Base-by-base conservation (phyloP, 2,113 vertebrate genomes). In the Hyla sarda region DNA sequence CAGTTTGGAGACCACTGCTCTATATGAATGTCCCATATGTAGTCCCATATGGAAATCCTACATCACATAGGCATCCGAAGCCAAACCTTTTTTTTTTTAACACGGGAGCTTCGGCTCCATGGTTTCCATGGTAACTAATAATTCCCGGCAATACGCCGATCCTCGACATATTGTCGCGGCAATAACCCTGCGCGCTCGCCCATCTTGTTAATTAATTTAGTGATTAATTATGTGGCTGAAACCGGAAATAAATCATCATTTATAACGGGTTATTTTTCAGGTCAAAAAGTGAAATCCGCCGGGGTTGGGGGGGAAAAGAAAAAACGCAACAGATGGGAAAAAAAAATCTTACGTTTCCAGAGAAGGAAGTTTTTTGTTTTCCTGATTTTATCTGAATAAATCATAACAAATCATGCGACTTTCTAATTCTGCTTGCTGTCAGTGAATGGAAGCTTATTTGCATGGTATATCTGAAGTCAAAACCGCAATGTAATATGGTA, bases 161-260 rank as follows among this genome's bases (percentile, higher is more conserved):
- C 30, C 13, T 21, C 62, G 13, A 32, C 62, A 67, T 67, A 32
- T 67, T 67, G 62, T 19, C 0, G 62, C 14, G 62, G 62, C 8
- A 67, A 67, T 32, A 67, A 67, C 62, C 62, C 16, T 17, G 62
- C 30, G 62, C 30, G 62, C 14, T 60, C 56, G 21, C 23, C 56
- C 56, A n/a, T 60, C 56, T 60, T 32, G 28, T 67, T 67, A 67
- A 67, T 67, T 67, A 67, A 67, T 67, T 67, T 67, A 32, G 62
- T 67, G 62, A 67, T 67, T 67, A 67, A 67, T 67, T 67, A 67
- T 32, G 30, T 32, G 62, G 62, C 5, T 17, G 19, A 67, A 65
- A 30, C 25, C 2, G 25, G 25, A 32, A 28, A 32, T 6, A 32
- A 67, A 67, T 67, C 16, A 25, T 10, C 7, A 62, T 30, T 65